Percentiles rank a stretch among this genome's conserved stretches.
Conservation (phyloP, 1,140 invertebrate species). For the Drosophila teissieri region DNA sequence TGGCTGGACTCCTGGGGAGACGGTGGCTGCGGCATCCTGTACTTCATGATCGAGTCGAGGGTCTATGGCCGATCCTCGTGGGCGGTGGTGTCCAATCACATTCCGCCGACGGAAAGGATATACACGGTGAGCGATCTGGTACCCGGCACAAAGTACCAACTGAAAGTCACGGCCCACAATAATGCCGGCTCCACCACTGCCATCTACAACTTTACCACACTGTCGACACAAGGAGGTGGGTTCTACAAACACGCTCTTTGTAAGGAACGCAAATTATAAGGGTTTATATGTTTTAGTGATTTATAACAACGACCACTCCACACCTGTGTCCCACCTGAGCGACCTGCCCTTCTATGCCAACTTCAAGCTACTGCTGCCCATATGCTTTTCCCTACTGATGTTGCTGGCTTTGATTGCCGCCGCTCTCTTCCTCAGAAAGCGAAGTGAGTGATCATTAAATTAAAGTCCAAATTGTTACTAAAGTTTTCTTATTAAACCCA, state of each 20-base stretch:
- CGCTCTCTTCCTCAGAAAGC: constrained; percentile 87
- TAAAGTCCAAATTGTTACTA: not conserved
- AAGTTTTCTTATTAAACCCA: not conserved
- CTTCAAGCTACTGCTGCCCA: constrained; percentile 89
- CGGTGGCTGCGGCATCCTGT: constrained; percentile 94
- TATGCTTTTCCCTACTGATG: constrained; percentile 88
- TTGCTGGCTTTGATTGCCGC: constrained; percentile 87
- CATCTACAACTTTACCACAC: constrained; percentile 94
- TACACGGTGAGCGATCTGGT: constrained; percentile 92
- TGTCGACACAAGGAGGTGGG: constrained; percentile 90
- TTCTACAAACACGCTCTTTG: constrained; percentile 15
- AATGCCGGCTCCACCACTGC: constrained; percentile 95
- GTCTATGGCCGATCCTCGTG: constrained; percentile 86
- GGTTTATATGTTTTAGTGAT: constrained; percentile 60
- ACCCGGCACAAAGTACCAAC: constrained; percentile 93
- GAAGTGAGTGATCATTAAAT: constrained; percentile 86
- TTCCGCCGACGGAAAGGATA: constrained; percentile 90
- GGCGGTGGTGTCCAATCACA: constrained; percentile 90
- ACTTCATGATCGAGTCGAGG: constrained; percentile 92
- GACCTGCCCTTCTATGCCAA: constrained; percentile 89
- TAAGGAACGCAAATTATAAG: no score
- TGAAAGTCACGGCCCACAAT: constrained; percentile 95
- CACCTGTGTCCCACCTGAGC: constrained; percentile 87
- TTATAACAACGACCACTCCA: constrained; percentile 86
- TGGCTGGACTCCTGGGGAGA: constrained; percentile 95